These are phyloP conservation scores for Eublepharis macularius DNA, from an alignment of 2,113 vertebrate genomes.

Conservation along the genomic window DNA sequence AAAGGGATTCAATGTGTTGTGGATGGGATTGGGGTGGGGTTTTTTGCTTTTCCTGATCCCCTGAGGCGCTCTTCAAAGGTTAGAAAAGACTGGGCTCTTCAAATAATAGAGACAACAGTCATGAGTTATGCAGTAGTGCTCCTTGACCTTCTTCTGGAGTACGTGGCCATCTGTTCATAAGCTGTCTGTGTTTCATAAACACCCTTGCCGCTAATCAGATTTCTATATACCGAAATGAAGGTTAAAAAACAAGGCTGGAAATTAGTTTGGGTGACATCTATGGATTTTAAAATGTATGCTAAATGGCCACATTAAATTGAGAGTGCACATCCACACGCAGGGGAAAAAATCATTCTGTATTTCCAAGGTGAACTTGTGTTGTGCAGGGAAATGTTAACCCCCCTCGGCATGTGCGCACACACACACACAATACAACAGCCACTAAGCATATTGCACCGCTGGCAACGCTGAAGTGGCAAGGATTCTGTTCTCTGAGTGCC, in stretches of 20 bases:
- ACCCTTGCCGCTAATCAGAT: slow-evolving; percentile 11
- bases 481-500: neutral
- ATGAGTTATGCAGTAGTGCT: neutral
- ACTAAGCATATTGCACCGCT: neutral
- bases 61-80: neutral
- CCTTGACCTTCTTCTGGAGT: slow-evolving; percentile 27
- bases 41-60: neutral
- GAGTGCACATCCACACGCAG: slow-evolving; percentile 29
- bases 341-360: neutral
- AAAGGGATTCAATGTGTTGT: neutral
- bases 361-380: slow-evolving; percentile 22
- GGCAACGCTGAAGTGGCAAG: neutral
- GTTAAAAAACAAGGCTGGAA: neutral
- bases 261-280: neutral
- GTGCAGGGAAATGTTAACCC: neutral
- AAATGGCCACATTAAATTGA: neutral
- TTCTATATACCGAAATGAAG: slow-evolving; percentile 26
- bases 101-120: neutral
- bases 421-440: neutral
- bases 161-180: neutral
- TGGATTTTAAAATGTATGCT: slow-evolving; percentile 28
- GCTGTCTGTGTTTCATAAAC: slow-evolving; percentile 15
- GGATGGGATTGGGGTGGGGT: too few relatives aligned
- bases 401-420: too few relatives aligned
- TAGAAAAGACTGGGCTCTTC: neutral